Percentiles rank a stretch among this genome's conserved stretches.
phyloP scores from a whole-genome alignment of 2,888 invertebrate species.

The Tetranychus truncatus region DNA sequence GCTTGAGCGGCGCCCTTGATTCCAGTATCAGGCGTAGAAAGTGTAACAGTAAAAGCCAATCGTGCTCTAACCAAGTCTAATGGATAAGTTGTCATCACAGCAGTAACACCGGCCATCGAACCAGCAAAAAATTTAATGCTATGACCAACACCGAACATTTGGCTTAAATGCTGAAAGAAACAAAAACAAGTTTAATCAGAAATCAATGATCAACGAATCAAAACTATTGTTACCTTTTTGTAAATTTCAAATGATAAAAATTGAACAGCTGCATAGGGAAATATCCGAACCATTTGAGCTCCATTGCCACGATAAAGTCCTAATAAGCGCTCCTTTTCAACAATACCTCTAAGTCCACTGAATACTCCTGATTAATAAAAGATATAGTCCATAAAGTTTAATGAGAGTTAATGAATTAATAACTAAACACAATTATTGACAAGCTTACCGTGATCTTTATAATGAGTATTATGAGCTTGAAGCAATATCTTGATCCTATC shows the following conservation, averaged over 20 bases:
- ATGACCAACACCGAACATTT: constrained; percentile 34
- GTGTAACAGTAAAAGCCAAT: constrained; percentile 60
- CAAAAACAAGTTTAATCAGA: background rate
- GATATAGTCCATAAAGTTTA: constrained; percentile 8
- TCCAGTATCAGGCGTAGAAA: background rate
- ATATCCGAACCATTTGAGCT: constrained; percentile 79
- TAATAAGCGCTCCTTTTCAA: constrained; percentile 51
- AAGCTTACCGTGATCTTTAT: constrained; percentile 47
- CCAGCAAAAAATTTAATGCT: constrained; percentile 64
- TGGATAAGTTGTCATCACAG: constrained; percentile 69
- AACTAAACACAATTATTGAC: background rate
- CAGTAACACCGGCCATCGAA: constrained; percentile 62
- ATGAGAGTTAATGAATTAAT: background rate
- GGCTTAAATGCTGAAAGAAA: background rate
- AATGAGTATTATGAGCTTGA: constrained; percentile 66
- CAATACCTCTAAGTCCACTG: constrained; percentile 52
- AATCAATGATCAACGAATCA: background rate
- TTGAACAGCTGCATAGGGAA: constrained; percentile 75
- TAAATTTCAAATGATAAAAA: constrained; percentile 73
- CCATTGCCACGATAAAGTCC: constrained; percentile 77
- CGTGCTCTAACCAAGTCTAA: constrained; percentile 71
- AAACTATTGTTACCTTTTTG: constrained; percentile 46
- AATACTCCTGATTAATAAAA: constrained; percentile 41
- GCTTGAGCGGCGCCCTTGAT: background rate
- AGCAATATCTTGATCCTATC: constrained; percentile 74